Evolutionary conservation across 1,140 invertebrate genomes (phyloP).

Genomic region (Heterodera schachtii): DNA sequence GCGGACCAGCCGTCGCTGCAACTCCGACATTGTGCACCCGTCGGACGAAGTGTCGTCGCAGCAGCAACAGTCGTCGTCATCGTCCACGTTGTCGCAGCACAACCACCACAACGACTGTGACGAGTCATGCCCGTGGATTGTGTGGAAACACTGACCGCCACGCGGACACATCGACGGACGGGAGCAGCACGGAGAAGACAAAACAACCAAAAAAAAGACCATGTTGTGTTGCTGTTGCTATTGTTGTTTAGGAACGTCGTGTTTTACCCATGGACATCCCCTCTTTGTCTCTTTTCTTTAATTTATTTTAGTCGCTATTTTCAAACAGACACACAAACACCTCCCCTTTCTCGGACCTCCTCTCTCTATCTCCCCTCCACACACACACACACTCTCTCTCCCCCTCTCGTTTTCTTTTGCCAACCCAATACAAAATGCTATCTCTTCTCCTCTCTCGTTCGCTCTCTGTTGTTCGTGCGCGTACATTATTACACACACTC

Average conservation of each 20-base stretch:
- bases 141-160: too few species aligned
- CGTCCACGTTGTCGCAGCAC: background rate
- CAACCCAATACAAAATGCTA: background rate
- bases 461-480: background rate
- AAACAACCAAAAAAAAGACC: too few species aligned
- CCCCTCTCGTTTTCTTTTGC: background rate
- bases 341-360: background rate
- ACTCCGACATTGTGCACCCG: conserved; percentile 5
- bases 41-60: background rate
- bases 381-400: background rate
- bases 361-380: background rate
- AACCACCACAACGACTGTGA: background rate
- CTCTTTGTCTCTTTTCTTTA: too few species aligned
- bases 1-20: conserved; percentile 25
- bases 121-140: background rate
- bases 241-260: too few species aligned
- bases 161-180: too few species aligned
- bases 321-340: background rate
- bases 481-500: background rate
- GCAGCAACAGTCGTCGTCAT: background rate
- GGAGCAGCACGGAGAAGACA: too few species aligned
- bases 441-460: background rate
- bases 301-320: background rate
- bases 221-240: too few species aligned
- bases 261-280: background rate